These are phyloP conservation scores for Drosophila cracens DNA, from an alignment of 2,888 invertebrate genomes.

Conservation along the genomic window DNA sequence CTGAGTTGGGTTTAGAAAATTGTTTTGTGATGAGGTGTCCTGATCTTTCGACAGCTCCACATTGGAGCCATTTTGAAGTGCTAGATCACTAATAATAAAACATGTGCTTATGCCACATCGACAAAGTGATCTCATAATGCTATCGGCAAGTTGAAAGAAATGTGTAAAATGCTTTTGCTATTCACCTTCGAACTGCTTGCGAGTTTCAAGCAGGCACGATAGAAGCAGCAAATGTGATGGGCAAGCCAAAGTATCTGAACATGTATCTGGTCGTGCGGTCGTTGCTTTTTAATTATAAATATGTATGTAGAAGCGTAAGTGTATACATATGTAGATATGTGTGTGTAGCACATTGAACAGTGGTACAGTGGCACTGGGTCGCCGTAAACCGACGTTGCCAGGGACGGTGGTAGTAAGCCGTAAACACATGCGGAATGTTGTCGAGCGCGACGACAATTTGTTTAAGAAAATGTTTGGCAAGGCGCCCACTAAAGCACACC, in stretches of 20 bases:
- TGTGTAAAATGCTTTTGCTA: slow-evolving; percentile 51
- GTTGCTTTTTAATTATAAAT: slow-evolving; percentile 71
- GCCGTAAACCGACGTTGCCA: slow-evolving; percentile 41
- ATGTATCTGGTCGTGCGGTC: slow-evolving; percentile 36
- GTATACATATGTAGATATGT: slow-evolving; percentile 2
- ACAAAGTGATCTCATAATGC: slow-evolving; percentile 21
- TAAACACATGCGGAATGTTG: slow-evolving; percentile 81
- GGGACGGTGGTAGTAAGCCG: slow-evolving; percentile 65
- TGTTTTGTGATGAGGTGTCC: not conserved
- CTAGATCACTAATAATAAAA: not conserved
- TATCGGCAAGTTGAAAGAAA: slow-evolving; percentile 34
- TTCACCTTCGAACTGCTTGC: slow-evolving; percentile 18
- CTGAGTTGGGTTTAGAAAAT: not conserved
- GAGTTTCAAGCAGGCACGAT: slow-evolving; percentile 25
- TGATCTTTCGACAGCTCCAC: not conserved
- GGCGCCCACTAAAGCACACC: slow-evolving; percentile 81
- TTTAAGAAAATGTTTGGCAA: slow-evolving; percentile 82
- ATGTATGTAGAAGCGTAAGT: slow-evolving; percentile 31
- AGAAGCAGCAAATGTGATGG: slow-evolving; percentile 44
- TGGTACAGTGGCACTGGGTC: slow-evolving; percentile 65
- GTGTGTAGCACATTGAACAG: slow-evolving; percentile 45
- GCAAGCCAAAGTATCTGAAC: slow-evolving; percentile 61
- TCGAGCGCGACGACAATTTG: slow-evolving; percentile 84
- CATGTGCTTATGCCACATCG: not conserved
- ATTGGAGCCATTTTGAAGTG: not conserved